phyloP scores from a whole-genome alignment of 1,140 invertebrate species.

The Drosophila leontia region DNA sequence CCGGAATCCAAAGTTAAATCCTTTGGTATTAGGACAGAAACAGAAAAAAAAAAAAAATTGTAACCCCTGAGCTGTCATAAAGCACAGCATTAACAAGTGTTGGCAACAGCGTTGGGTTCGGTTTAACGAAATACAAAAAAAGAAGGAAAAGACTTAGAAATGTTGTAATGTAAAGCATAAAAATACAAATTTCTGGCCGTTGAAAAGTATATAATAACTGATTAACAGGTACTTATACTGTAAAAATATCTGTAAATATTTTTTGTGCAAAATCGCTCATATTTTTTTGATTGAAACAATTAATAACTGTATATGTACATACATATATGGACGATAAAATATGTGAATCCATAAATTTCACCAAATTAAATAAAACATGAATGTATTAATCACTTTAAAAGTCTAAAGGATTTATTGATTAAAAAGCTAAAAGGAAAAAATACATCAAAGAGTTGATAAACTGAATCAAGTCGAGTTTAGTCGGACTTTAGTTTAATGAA shows the following conservation, averaged over 20 bases:
- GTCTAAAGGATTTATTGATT: not conserved
- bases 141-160: not conserved
- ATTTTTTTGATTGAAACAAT: not conserved
- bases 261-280: too few relatives aligned
- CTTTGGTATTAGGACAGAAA: constrained; percentile 4
- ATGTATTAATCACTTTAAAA: not conserved
- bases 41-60: not conserved
- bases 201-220: not conserved
- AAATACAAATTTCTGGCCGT: not conserved
- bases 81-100: constrained; percentile 1
- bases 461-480: not conserved
- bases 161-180: not conserved
- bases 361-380: not conserved
- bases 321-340: not conserved
- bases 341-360: not conserved
- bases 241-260: not conserved
- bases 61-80: constrained; percentile 5
- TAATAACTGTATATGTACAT: not conserved
- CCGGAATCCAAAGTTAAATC: constrained; percentile 2
- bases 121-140: not conserved
- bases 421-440: not conserved
- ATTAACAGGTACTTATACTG: not conserved
- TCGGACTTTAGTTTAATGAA: not conserved
- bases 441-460: not conserved
- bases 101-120: not conserved